Evolutionary conservation across 2,797 vertebrate genomes (phyloP).

Genomic region (Phylloscopus collybita): DNA sequence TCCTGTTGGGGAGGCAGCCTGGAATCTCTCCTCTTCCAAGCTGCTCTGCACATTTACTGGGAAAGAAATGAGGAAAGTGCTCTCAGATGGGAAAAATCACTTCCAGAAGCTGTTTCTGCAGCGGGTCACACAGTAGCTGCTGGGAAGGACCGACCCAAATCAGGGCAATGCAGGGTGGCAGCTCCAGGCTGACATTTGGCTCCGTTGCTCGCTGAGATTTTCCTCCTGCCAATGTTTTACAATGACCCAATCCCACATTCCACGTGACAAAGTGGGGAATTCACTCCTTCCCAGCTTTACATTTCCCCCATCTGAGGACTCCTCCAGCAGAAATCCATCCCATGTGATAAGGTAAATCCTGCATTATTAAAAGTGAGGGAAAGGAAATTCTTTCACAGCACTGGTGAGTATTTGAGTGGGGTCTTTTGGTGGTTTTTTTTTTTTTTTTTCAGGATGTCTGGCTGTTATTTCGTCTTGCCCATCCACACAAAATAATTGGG

Average conservation of each 20-base stretch:
- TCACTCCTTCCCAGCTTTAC: neutral
- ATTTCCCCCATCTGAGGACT: neutral
- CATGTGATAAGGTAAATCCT: neutral
- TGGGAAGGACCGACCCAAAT: conserved; percentile 16
- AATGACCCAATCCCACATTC: neutral
- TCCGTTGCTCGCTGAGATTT: neutral
- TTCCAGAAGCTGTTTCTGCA: conserved; percentile 72
- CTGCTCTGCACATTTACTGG: conserved; percentile 71
- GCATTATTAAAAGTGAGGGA: neutral
- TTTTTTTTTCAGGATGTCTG: neutral
- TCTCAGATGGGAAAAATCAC: conserved; percentile 73
- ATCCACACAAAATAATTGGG: neutral
- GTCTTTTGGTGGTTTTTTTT: neutral
- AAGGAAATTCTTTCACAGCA: neutral
- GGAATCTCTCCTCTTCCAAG: conserved; percentile 33
- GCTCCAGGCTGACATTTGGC: conserved; percentile 22
- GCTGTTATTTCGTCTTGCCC: conserved; percentile 25
- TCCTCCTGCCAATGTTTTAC: neutral
- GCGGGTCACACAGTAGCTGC: conserved; percentile 50
- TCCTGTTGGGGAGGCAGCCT: conserved; percentile 11
- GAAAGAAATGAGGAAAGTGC: neutral
- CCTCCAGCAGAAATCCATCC: neutral
- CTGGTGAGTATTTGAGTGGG: neutral
- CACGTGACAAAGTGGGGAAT: neutral
- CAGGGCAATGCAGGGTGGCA: conserved; percentile 59